Conservation (phyloP, 2,888 invertebrate genomes). For the Dichetophora obliterata region DNA sequence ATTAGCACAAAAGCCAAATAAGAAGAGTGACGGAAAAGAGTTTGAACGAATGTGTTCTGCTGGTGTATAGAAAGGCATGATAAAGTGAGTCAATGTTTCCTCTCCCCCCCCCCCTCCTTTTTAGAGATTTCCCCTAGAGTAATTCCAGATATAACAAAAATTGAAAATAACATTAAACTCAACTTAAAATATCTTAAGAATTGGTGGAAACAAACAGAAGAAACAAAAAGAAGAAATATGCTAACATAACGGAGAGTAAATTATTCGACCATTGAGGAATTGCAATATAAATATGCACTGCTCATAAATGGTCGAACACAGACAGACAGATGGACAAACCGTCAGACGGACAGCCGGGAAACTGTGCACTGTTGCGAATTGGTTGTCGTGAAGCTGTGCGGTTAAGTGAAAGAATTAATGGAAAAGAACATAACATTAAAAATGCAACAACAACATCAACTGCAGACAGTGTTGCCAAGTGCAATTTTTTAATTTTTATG, state of each 20-base stretch:
- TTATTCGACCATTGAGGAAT: conserved; percentile 31
- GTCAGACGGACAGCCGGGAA: conserved; percentile 3
- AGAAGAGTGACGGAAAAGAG: background rate
- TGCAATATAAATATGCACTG: conserved; percentile 24
- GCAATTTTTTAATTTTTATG: conserved; percentile 17
- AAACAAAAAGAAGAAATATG: conserved; percentile 5
- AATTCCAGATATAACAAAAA: background rate
- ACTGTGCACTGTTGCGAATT: background rate
- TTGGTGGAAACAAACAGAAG: background rate
- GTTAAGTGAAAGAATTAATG: conserved; percentile 9
- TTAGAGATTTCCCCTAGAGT: background rate
- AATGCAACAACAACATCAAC: background rate
- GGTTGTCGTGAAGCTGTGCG: conserved; percentile 16
- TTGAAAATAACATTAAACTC: background rate
- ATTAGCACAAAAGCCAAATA: conserved; percentile 19
- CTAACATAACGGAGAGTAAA: conserved; percentile 27
- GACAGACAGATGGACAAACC: background rate
- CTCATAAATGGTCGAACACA: conserved; percentile 14
- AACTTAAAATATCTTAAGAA: background rate
- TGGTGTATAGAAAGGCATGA: too few species aligned
- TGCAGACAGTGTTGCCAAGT: conserved; percentile 14
- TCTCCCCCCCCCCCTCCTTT: background rate
- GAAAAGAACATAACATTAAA: background rate
- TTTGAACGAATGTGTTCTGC: background rate
- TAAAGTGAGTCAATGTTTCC: conserved; percentile 5